Base-by-base conservation (phyloP, 2,888 invertebrate genomes). In the Hemithea aestivaria region DNA sequence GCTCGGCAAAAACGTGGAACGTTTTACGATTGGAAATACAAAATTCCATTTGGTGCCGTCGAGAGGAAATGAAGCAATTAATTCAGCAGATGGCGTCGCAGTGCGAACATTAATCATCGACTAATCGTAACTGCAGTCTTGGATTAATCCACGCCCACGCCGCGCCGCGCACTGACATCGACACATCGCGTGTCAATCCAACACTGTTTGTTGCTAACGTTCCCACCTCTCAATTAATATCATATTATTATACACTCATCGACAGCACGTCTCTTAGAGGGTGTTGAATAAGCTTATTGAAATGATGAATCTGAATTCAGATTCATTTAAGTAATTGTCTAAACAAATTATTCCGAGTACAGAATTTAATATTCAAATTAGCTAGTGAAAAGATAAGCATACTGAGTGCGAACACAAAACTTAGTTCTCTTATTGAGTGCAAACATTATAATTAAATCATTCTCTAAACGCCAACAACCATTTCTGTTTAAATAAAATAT, bases 81-180 rank as follows among this genome's bases (percentile, higher is more conserved):
- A 85, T 85, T 73, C 81, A 71, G 82, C 84, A 85, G 87, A 85
- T 85, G 85, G 85, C 83, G 80, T 73, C 75, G 75, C 80, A 79
- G 81, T 79, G 72, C 81, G 81, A 78, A 77, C 74, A 85, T 87
- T 84, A 85, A 85, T 87, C 87, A 87, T 84, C 75, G 77, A 77
- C 84, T 85, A 85, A 87, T 84, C 83, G 82, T 80, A 78, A 80
- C 85, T 85, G 83, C 84, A 87, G 85, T 85, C 85, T 85, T 84
- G 82, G 81, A 85, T 85, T 84, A 82, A 83, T 74, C 69, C 73
- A 2, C 16, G 5, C 16, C 16, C 16, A 5, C 16, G n/a, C n/a
- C n/a, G 63, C 61, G 69, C 71, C 55, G 48, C 39, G 26, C 29
- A 39, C 47, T 53, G 50, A 52, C 48, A 42, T 31, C 42, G 53